A percentile compares a stretch with the other conserved stretches of the same genome.
phyloP scores from a whole-genome alignment of 2,888 invertebrate genomes.

The Cyrtodaria siliqua region DNA sequence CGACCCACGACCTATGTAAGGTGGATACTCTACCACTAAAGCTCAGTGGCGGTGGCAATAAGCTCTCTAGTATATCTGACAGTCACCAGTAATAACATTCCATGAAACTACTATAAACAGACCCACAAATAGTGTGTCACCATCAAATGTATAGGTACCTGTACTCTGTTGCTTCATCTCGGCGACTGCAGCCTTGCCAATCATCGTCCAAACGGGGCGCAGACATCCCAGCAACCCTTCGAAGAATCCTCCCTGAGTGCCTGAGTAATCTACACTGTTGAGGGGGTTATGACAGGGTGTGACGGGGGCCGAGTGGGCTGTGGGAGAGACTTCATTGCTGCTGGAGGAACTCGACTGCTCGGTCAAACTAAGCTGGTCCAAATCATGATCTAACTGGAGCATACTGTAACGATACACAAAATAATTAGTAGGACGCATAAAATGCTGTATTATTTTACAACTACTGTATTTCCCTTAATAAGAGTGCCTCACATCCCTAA shows the following conservation, averaged over 20 bases:
- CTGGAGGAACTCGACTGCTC: slow-evolving; percentile 72
- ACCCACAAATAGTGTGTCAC: too few relatives aligned
- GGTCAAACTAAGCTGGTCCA: slow-evolving; percentile 79
- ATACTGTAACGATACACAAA: slow-evolving; percentile 76
- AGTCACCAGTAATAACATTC: too few relatives aligned
- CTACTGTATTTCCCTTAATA: too few relatives aligned
- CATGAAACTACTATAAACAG: too few relatives aligned
- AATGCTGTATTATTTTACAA: too few relatives aligned
- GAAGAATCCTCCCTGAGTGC: slow-evolving; percentile 82
- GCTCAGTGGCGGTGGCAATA: too few relatives aligned
- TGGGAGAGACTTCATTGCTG: slow-evolving; percentile 75
- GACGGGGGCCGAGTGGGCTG: slow-evolving; percentile 82
- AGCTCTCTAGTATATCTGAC: too few relatives aligned
- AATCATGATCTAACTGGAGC: slow-evolving; percentile 83
- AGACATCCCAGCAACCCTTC: slow-evolving; percentile 94
- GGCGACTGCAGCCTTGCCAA: slow-evolving; percentile 90
- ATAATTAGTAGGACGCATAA: too few relatives aligned
- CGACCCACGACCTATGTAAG: too few relatives aligned
- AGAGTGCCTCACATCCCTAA: too few relatives aligned
- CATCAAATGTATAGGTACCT: too few relatives aligned
- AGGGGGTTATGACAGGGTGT: slow-evolving; percentile 76
- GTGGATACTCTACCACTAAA: too few relatives aligned
- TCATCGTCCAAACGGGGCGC: slow-evolving; percentile 94
- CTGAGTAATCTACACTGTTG: slow-evolving; percentile 78
- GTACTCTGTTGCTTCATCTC: slow-evolving; percentile 83